Percentiles rank a stretch among this genome's conserved stretches.
phyloP scores from a whole-genome alignment of 2,888 invertebrate species.

The Yponomeuta sedellus region DNA sequence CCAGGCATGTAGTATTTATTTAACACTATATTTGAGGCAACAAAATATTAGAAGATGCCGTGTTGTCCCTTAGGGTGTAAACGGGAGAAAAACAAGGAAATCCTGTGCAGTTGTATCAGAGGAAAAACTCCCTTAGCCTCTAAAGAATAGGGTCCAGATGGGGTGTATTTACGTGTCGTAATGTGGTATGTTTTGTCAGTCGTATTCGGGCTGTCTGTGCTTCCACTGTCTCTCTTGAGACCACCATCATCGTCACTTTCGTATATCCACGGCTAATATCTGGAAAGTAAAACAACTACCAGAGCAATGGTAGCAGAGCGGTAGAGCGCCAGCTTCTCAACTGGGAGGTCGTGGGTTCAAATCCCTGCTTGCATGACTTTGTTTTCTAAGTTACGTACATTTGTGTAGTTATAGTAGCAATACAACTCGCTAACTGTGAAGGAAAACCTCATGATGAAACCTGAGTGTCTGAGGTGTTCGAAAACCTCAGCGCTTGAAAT shows the following conservation, averaged over 20 bases:
- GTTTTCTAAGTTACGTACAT: too few species aligned
- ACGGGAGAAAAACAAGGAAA: background rate
- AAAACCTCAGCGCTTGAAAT: too few species aligned
- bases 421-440: too few species aligned
- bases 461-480: too few species aligned
- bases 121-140: background rate
- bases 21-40: background rate
- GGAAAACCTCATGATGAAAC: too few species aligned
- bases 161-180: background rate
- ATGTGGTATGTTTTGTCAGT: background rate
- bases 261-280: background rate
- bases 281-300: background rate
- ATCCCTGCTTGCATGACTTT: too few species aligned
- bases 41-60: background rate
- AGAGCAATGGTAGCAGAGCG: too few species aligned
- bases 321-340: too few species aligned
- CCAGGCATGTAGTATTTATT: background rate
- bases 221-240: background rate
- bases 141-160: background rate
- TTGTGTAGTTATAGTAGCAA: too few species aligned
- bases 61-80: background rate
- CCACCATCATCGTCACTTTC: background rate
- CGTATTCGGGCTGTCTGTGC: background rate
- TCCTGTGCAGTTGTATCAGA: background rate
- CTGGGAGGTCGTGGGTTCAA: too few species aligned